Base-by-base conservation (phyloP, 1,140 invertebrate species). In the Theocolax elegans region DNA sequence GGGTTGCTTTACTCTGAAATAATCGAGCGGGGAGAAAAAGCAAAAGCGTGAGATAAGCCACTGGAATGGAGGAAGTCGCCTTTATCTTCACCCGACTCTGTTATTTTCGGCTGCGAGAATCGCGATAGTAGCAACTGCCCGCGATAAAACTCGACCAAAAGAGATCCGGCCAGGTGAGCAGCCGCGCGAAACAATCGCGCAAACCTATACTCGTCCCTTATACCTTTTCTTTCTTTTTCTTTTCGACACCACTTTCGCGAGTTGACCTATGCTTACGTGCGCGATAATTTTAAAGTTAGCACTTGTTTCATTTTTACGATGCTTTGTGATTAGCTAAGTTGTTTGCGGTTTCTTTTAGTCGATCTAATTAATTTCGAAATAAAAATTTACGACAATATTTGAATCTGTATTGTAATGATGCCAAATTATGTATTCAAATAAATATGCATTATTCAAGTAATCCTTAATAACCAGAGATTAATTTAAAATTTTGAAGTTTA, bases 71-170 rank as follows among this genome's bases (percentile, higher is more conserved):
- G 44, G 44, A 29, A 38, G 27, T 49, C n/a, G 59, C n/a, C 19
- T 62, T 63, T 35, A 49, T 49, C 29, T 17, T 35, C 40, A 40
- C 35, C 3, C 3, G 7, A 0, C 4, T 38, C 8, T 40, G 0
- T 35, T 35, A 23, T 63, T 49, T 62, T 62, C 4, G 42, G 44
- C 19, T 6, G n/a, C 60, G 35, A 13, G 12, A 63, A 63, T 49
- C 27, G 29, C 42, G 29, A 64, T 64, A 49, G 49, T 62, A n/a
- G 38, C 17, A 8, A n/a, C 25, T n/a, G n/a, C 15, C n/a, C n/a
- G 42, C 40, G 59, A 48, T 62, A 62, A 62, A 27, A 21, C 6
- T 3, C 2, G 35, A 10, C 1, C 17, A 17, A 3, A 21, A 38
- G 19, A 56, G 3, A 56, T 7, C 12, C 2, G 3, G 12, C 35